phyloP scores from a whole-genome alignment of 2,888 invertebrate species.

The Drosophila algonquin region DNA sequence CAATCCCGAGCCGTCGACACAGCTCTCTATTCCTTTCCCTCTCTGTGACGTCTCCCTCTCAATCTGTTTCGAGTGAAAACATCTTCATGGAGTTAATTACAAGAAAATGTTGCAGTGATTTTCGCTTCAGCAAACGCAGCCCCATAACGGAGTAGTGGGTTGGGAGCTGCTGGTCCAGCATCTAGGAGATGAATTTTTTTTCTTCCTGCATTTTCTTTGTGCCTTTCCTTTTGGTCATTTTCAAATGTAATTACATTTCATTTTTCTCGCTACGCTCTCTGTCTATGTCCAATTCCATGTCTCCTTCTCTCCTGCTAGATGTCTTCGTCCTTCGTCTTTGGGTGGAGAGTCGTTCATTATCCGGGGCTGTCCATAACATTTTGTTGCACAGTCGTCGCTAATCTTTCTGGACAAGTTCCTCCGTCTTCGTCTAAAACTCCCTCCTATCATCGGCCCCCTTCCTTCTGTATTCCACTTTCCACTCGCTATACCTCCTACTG shows the following conservation, averaged over 20 bases:
- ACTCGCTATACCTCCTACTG: conserved; percentile 10
- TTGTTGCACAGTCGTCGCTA: conserved; percentile 72
- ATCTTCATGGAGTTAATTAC: conserved; percentile 51
- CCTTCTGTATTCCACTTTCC: background rate
- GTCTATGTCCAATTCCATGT: conserved; percentile 41
- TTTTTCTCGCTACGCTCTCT: conserved; percentile 32
- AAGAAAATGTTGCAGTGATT: conserved; percentile 48
- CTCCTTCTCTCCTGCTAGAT: conserved; percentile 47
- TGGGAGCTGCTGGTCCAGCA: conserved; percentile 2
- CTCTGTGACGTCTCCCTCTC: background rate
- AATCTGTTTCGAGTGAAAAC: conserved; percentile 12
- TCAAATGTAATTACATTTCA: conserved; percentile 55
- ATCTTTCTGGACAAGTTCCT: conserved; percentile 69
- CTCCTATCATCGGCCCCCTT: background rate
- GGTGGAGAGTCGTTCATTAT: conserved; percentile 63
- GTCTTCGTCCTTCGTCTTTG: conserved; percentile 23
- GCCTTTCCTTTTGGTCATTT: conserved; percentile 28
- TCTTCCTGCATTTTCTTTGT: conserved; percentile 26
- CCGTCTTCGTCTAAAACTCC: background rate
- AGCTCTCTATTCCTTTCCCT: background rate
- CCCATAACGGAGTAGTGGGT: background rate
- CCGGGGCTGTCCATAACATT: conserved; percentile 74
- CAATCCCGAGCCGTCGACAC: conserved; percentile 32
- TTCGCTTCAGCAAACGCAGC: conserved; percentile 19
- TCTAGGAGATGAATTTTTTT: background rate